Evolutionary conservation across 2,113 vertebrate species (phyloP), one percentile per base, ranked within the genome.

Genomic region (Grus americana): DNA sequence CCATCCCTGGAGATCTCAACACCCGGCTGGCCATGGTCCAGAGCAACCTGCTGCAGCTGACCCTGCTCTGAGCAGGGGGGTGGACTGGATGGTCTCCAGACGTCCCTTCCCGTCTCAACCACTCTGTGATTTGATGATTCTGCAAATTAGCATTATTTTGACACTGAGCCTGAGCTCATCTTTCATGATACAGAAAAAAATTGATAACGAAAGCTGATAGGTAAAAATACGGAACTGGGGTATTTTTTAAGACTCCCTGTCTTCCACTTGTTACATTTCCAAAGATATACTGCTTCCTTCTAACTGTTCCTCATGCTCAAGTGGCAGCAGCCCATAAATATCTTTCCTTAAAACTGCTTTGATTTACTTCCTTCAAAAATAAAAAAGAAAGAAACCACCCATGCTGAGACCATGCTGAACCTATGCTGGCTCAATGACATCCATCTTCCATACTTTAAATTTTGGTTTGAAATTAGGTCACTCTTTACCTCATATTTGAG

Each of bases 331-430:
- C 61, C 42, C 65, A 81, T 82, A 97, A 95, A 92, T 93, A 92
- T 72, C 66, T 72, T 82, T 86, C 36, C 81, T 73, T 92, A 94
- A 92, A 94, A 72, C 23, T 40, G 40, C 17, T 92, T 68, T 94
- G 94, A 95, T 95, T 92, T 95, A 96, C 66, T 82, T 63, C 38
- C 62, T 90, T 79, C 52, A 67, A 79, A 94, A 86, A 47, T 11
- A 59, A 91, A 80, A 93, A 81, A 79, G n/a, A 46, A 86, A 74
- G 57, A 95, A 86, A 90, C 79, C 79, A 82, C 90, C 79, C 58
- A 68, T 17, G n/a, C 62, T 75, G 84, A 81, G 81, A 58, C 74
- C 30, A 42, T 29, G 30, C 18, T 52, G 27, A 90, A 76, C 21
- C n/a, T 70, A 8, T 34, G 49, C 71, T 91, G 15, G n/a, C 46